Percentiles rank a stretch among this genome's conserved stretches.
phyloP scores from a whole-genome alignment of 2,797 vertebrate species.

The Chlorospingus flavigularis region DNA sequence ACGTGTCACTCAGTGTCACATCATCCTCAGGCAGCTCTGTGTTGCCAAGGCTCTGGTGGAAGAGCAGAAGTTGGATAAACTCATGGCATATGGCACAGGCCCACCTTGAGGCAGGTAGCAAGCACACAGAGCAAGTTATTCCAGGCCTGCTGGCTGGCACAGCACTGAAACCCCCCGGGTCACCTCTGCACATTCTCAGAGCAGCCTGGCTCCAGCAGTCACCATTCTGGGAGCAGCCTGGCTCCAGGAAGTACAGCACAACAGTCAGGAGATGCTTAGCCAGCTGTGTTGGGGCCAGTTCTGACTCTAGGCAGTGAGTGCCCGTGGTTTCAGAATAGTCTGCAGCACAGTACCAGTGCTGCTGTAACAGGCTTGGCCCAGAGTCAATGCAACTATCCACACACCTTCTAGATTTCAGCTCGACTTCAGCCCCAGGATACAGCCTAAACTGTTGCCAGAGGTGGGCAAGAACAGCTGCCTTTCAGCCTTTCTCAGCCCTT shows the following conservation, averaged over 20 bases:
- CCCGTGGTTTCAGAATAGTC: neutral
- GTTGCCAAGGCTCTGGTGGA: slow-evolving; percentile 82
- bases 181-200: neutral
- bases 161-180: neutral
- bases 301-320: neutral
- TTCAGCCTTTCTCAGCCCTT: neutral
- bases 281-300: neutral
- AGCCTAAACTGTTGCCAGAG: neutral
- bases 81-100: neutral
- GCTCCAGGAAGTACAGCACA: neutral
- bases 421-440: neutral
- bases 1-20: slow-evolving; percentile 24
- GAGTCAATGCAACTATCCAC: neutral
- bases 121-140: neutral
- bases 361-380: neutral
- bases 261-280: neutral
- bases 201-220: neutral
- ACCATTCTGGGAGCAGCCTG: neutral
- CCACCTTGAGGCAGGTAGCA: neutral
- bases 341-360: neutral
- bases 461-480: neutral
- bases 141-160: neutral
- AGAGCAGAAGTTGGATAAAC: slow-evolving; percentile 10
- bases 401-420: neutral
- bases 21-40: slow-evolving; percentile 83